Evolutionary conservation across 2,113 vertebrate genomes (phyloP).

Genomic region (Peromyscus polionotus): DNA sequence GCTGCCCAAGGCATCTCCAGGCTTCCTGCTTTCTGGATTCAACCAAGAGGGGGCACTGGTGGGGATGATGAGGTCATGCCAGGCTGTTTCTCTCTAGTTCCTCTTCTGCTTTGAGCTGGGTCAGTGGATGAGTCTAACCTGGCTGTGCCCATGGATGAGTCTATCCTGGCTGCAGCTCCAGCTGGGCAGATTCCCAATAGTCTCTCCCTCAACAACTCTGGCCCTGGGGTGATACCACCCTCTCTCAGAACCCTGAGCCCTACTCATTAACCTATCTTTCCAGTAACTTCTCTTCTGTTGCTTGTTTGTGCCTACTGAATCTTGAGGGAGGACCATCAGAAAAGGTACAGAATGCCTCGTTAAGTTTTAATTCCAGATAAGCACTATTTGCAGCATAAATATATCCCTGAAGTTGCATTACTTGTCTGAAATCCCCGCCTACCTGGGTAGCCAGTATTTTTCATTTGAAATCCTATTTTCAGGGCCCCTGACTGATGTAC

Average conservation of each 20-base stretch:
- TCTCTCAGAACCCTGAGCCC: not conserved
- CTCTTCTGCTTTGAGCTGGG: not conserved
- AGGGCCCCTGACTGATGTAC: not conserved
- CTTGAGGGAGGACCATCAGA: not conserved
- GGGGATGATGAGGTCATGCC: not conserved
- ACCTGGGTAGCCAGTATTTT: not conserved
- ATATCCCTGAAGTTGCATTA: not conserved
- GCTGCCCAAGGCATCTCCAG: not conserved
- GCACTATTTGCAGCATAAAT: not conserved
- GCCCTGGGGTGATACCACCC: no score
- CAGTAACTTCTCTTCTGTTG: not conserved
- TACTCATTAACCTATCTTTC: not conserved
- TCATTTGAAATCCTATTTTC: not conserved
- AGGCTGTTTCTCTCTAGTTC: not conserved
- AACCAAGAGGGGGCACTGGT: not conserved
- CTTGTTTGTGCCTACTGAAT: not conserved
- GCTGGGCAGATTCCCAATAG: not conserved
- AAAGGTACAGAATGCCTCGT: not conserved
- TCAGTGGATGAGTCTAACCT: fast-evolving
- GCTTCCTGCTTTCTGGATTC: not conserved
- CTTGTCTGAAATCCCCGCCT: not conserved
- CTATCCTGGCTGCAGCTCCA: not conserved
- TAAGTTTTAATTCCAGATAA: slow-evolving; percentile 8
- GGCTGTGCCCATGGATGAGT: fast-evolving
- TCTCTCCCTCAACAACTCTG: not conserved